Base-by-base conservation (phyloP, 2,888 invertebrate genomes). In the Perizoma affinitatum region DNA sequence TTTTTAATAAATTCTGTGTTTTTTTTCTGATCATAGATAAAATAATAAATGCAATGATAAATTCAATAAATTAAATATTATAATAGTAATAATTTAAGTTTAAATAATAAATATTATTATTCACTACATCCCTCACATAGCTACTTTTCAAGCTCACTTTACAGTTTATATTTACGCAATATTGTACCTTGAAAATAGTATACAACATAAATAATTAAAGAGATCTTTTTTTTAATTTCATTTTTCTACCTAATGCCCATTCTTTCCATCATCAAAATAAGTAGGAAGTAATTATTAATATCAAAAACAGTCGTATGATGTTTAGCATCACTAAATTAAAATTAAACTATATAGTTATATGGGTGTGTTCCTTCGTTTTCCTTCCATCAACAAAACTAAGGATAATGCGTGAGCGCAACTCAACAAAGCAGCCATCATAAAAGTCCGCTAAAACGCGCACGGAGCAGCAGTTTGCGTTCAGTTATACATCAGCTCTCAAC, bases 191-290 rank as follows among this genome's bases (percentile, higher is more conserved):
- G 46, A 45, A 63, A 64, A 64, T 52, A 64, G 48, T 58, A 35
- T 59, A 59, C 54, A 74, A 73, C 71, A 70, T 71, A 73, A 76
- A 76, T 76, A 79, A 72, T 72, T 72, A 70, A 73, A 76, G 84
- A 85, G 84, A 85, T 85, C 84, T 71, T 76, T 77, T 71, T 67
- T 58, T 74, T 73, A 58, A 42, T 62, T 48, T 8, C 0, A 35
- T 54, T 58, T 76, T 79, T 62, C 66, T 72, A 75, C 61, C 72
- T 77, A 80, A 78, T 75, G 74, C 75, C 74, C 76, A 71, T 69
- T 69, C 61, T 61, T 58, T 59, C 57, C 38, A 10, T 10, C 8
- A 40, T 22, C 40, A 45, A 50, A 47, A 61, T 46, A 60, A 48
- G 35, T 58, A 52, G 50, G 7, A 44, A 51, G 9, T 34, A 34